phyloP scores from a whole-genome alignment of 2,113 vertebrate genomes.

The Ameiurus melas region DNA sequence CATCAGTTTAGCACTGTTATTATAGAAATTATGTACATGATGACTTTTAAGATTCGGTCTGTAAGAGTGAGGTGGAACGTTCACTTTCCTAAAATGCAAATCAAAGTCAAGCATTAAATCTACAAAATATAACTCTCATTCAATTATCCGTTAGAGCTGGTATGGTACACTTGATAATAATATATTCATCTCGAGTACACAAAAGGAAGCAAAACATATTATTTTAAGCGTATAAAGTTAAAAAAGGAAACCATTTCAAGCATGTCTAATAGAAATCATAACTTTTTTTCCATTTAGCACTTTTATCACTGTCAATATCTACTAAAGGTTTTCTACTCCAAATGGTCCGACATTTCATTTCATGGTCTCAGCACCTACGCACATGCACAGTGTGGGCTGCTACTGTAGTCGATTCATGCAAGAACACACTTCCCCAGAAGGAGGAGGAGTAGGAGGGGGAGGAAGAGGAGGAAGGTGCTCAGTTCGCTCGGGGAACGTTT shows the following conservation, averaged over 20 bases:
- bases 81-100: background rate
- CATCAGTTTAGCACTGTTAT: background rate
- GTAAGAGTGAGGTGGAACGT: background rate
- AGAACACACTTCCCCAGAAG: conserved; percentile 27
- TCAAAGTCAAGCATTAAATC: background rate
- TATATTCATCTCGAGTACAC: background rate
- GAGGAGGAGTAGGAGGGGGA: conserved; percentile 22
- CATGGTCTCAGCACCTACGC: conserved; percentile 22
- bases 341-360: conserved; percentile 45
- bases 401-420: conserved; percentile 31
- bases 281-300: background rate
- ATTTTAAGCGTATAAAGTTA: background rate
- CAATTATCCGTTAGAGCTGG: background rate
- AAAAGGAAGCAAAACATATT: background rate
- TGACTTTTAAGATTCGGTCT: background rate
- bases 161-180: background rate
- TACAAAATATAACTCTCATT: background rate
- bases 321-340: conserved; percentile 11
- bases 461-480: conserved; percentile 30
- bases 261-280: background rate
- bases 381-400: conserved; percentile 12
- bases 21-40: background rate
- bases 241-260: background rate
- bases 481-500: background rate
- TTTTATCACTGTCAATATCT: conserved; percentile 13